These are phyloP conservation scores for Crocuta crocuta DNA, from an alignment of 2,113 vertebrate genomes.

Conservation along the genomic window DNA sequence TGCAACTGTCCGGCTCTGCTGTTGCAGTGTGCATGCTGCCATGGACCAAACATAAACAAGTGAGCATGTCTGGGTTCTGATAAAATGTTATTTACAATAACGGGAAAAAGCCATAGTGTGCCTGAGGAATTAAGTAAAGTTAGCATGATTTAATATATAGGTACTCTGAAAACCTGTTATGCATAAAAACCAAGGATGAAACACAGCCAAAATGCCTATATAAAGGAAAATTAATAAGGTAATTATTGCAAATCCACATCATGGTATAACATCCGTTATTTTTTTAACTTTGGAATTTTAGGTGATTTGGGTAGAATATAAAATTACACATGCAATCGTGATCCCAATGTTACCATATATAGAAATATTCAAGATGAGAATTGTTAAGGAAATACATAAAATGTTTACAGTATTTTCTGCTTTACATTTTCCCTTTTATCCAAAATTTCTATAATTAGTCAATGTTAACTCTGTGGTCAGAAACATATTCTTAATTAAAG, in stretches of 20 bases:
- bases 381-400: neutral
- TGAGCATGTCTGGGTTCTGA: neutral
- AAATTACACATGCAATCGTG: neutral
- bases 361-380: neutral
- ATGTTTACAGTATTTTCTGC: neutral
- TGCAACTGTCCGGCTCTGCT: neutral
- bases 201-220: neutral
- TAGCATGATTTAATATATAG: neutral
- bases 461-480: neutral
- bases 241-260: neutral
- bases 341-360: neutral
- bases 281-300: neutral
- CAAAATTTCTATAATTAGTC: neutral
- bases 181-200: neutral
- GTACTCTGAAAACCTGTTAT: neutral
- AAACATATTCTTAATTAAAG: neutral
- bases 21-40: neutral
- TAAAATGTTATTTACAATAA: neutral
- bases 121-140: neutral
- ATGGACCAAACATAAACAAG: neutral
- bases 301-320: neutral
- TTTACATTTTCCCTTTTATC: slow-evolving; percentile 19
- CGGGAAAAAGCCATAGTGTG: neutral
- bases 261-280: neutral
- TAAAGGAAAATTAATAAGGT: neutral